Conservation (phyloP, 1,140 invertebrate genomes). For the Camponotus floridanus region DNA sequence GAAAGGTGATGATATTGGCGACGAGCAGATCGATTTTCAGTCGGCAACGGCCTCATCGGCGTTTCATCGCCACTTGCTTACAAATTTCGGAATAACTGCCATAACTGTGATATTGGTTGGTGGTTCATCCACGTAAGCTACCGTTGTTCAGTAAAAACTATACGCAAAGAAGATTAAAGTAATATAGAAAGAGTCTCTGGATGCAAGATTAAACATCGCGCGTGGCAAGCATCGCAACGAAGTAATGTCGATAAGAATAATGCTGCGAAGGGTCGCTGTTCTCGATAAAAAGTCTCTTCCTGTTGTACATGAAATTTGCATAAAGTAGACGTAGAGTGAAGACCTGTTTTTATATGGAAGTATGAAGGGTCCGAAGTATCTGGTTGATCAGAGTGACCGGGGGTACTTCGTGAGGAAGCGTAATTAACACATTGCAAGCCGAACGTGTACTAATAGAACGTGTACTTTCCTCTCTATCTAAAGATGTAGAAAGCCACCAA, state of each 20-base stretch:
- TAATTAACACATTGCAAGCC: constrained; percentile 57
- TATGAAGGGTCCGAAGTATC: not conserved
- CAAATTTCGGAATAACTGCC: constrained; percentile 68
- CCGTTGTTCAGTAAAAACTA: not conserved
- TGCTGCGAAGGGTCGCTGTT: not conserved
- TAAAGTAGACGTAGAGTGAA: constrained; percentile 11
- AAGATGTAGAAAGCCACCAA: constrained; percentile 56
- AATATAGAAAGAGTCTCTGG: not conserved
- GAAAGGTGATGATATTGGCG: constrained; percentile 78
- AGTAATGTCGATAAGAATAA: constrained; percentile 29
- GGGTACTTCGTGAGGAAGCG: constrained; percentile 39
- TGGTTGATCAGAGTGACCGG: constrained; percentile 43
- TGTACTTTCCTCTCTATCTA: constrained; percentile 24
- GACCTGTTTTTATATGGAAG: constrained; percentile 29
- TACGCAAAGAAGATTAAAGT: constrained; percentile 21
- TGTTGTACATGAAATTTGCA: constrained; percentile 44
- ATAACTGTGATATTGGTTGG: constrained; percentile 73
- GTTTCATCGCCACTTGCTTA: constrained; percentile 69
- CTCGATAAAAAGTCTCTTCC: constrained; percentile 18
- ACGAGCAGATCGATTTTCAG: constrained; percentile 80
- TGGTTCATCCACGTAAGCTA: constrained; percentile 74
- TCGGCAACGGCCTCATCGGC: constrained; percentile 80
- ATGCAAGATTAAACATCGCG: not conserved
- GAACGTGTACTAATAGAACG: constrained; percentile 51
- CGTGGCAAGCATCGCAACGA: not conserved